These are phyloP conservation scores for Adineta ricciae DNA, from an alignment of 2,888 invertebrate species.

Conservation along the genomic window DNA sequence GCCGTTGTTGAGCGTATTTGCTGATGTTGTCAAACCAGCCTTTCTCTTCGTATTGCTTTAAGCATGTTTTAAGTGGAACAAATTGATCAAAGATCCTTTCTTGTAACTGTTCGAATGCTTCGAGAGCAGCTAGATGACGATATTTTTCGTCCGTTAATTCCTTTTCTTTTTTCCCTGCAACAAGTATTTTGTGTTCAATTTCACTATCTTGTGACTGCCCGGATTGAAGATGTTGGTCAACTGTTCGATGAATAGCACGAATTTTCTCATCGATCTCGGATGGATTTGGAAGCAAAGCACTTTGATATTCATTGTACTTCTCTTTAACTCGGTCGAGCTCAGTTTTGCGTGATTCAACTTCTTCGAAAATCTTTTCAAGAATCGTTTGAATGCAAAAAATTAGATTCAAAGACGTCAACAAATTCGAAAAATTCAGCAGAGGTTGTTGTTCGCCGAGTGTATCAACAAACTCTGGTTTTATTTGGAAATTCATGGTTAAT, in stretches of 20 bases:
- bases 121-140: background rate
- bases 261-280: background rate
- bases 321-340: background rate
- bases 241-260: background rate
- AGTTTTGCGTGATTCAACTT: background rate
- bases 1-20: background rate
- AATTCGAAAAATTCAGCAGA: background rate
- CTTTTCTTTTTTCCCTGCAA: too few species aligned
- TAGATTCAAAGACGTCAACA: background rate
- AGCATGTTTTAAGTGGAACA: background rate
- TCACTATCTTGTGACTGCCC: too few species aligned
- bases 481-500: background rate
- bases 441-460: background rate
- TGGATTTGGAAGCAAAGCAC: too few species aligned
- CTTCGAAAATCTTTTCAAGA: background rate
- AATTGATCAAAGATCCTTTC: background rate
- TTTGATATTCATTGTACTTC: background rate
- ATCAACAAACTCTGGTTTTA: background rate
- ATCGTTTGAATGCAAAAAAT: background rate
- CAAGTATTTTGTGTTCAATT: too few species aligned
- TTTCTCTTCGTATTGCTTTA: background rate
- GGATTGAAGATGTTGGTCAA: background rate
- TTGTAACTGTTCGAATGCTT: background rate
- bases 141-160: background rate
- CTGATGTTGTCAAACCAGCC: background rate